These are phyloP conservation scores for Coptodon rendalli DNA, from an alignment of 2,113 vertebrate genomes.

Conservation along the genomic window DNA sequence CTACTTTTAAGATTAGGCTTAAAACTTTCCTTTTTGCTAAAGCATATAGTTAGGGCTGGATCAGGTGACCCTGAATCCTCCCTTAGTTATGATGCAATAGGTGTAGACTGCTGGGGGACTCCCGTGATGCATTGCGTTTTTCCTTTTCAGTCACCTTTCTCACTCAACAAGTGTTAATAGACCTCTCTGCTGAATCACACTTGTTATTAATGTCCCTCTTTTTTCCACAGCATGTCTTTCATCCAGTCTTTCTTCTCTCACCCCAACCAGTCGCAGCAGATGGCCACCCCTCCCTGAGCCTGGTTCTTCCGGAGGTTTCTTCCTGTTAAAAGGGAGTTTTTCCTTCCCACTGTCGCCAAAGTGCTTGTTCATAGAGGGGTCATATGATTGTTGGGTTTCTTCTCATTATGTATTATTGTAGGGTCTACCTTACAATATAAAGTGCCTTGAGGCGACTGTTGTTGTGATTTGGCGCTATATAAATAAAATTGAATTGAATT, in stretches of 20 bases:
- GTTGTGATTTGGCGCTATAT: not conserved
- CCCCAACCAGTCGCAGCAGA: not conserved
- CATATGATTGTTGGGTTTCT: not conserved
- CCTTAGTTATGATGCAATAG: not conserved
- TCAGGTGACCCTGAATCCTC: not conserved
- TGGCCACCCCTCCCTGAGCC: not conserved
- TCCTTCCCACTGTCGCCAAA: not conserved
- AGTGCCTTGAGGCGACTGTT: not conserved
- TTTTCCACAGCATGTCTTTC: not conserved
- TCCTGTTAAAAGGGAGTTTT: not conserved
- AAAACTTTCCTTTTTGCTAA: not conserved
- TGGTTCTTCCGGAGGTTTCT: not conserved
- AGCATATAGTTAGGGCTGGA: not conserved
- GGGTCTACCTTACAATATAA: not conserved
- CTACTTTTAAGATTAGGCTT: not conserved
- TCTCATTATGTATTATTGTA: not conserved
- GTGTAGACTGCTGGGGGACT: rapidly evolving
- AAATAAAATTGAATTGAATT: not conserved
- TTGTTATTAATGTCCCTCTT: not conserved
- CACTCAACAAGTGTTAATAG: not conserved
- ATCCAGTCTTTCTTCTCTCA: not conserved
- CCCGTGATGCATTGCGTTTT: not conserved
- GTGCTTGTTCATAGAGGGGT: not conserved
- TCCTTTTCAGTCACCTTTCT: not conserved
- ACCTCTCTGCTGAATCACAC: not conserved